Conservation (phyloP, 2,113 vertebrate species). For the Embiotoca jacksoni region DNA sequence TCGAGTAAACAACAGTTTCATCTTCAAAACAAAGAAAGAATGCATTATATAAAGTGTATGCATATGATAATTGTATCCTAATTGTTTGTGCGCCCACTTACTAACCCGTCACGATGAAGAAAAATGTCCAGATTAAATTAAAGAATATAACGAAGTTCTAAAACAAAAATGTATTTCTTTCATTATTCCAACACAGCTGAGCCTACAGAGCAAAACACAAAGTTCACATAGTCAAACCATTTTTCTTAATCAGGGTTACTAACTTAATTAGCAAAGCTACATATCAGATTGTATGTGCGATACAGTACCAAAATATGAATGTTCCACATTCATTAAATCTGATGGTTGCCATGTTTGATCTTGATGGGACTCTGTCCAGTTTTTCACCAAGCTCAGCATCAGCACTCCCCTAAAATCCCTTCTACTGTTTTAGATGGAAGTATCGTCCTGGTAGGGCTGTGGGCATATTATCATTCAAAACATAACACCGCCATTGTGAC, state of each 20-base stretch:
- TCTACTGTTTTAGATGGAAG: not conserved
- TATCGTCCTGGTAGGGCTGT: not conserved
- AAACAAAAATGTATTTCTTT: not conserved
- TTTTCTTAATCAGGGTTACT: not conserved
- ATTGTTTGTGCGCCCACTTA: conserved; percentile 20
- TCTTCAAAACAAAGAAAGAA: too few species aligned
- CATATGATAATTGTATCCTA: not conserved
- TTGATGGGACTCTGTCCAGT: not conserved
- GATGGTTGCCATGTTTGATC: not conserved
- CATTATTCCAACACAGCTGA: not conserved
- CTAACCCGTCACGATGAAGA: not conserved
- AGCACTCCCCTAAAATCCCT: conserved; percentile 14
- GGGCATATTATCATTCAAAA: conserved; percentile 59
- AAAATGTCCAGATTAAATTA: not conserved
- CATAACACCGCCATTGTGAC: conserved; percentile 22
- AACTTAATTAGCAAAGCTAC: not conserved
- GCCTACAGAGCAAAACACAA: not conserved
- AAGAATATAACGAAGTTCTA: too few species aligned
- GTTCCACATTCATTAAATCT: not conserved
- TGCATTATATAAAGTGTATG: too few species aligned
- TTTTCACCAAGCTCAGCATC: conserved; percentile 5
- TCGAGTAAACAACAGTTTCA: too few species aligned
- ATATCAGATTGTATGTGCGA: not conserved
- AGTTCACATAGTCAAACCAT: not conserved
- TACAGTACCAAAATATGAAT: not conserved